Conservation (phyloP, 2,113 vertebrate genomes). For the Hippocampus comes region DNA sequence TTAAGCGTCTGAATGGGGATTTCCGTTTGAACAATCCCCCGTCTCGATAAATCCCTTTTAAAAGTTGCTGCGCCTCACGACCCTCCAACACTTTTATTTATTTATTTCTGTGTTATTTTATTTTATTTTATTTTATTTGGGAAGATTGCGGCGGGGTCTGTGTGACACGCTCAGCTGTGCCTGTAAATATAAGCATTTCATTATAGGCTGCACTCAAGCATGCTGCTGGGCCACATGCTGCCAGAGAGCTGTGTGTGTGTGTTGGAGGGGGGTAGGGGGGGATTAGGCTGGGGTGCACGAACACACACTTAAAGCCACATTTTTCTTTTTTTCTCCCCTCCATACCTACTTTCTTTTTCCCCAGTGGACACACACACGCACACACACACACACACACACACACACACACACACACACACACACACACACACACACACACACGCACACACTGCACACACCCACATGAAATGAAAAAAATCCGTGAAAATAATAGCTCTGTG, state of each 20-base stretch:
- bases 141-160: slow-evolving; percentile 89
- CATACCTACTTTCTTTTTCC: slow-evolving; percentile 60
- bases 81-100: slow-evolving; percentile 81
- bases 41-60: slow-evolving; percentile 95
- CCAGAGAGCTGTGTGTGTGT: slow-evolving; percentile 32
- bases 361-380: slow-evolving; percentile 41
- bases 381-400: too few species aligned
- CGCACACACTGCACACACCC: background rate
- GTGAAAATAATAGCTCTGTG: slow-evolving; percentile 62
- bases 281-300: slow-evolving; percentile 67
- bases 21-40: slow-evolving; percentile 97
- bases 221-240: slow-evolving; percentile 77
- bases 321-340: slow-evolving; percentile 64
- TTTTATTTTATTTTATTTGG: slow-evolving; percentile 67
- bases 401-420: too few species aligned
- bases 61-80: slow-evolving; percentile 86
- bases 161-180: slow-evolving; percentile 93
- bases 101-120: slow-evolving; percentile 78
- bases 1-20: slow-evolving; percentile 91
- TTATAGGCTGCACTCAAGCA: slow-evolving; percentile 97
- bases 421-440: background rate
- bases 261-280: slow-evolving; percentile 57
- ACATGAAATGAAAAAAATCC: slow-evolving; percentile 34
- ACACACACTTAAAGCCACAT: slow-evolving; percentile 77
- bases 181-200: slow-evolving; percentile 99